Percentiles rank a stretch among this genome's conserved stretches.
Conservation (phyloP, 1,140 invertebrate species). For the Parapsyche elsis region DNA sequence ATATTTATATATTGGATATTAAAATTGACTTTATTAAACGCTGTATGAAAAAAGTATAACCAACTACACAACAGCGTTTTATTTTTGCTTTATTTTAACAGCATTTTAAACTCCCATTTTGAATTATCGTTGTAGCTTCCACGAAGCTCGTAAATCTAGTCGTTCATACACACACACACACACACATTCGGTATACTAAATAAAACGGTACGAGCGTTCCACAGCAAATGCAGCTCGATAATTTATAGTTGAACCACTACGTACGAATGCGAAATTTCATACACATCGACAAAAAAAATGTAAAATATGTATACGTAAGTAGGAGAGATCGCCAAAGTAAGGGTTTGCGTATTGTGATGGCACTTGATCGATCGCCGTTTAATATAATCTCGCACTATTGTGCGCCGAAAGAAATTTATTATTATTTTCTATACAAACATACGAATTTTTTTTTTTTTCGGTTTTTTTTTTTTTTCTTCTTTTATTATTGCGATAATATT, state of each 20-base stretch:
- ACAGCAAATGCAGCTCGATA: slow-evolving; percentile 13
- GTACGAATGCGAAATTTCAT: neutral
- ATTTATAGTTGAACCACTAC: neutral
- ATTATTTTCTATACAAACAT: neutral
- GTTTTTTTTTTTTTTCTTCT: neutral
- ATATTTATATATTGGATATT: too few species aligned
- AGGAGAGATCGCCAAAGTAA: too few species aligned
- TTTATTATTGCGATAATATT: slow-evolving; percentile 54
- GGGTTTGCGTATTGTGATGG: neutral
- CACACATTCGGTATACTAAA: neutral
- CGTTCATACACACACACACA: neutral
- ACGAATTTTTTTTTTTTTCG: slow-evolving; percentile 27
- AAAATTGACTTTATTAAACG: neutral
- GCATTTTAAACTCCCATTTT: slow-evolving; percentile 10
- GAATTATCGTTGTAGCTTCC: neutral
- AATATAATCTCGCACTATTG: neutral
- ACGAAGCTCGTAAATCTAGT: neutral
- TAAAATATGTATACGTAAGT: too few species aligned
- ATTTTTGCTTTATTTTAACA: neutral
- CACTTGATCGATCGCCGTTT: slow-evolving; percentile 19
- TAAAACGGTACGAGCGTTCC: neutral
- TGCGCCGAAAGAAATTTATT: neutral
- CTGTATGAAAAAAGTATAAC: neutral
- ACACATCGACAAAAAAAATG: too few species aligned
- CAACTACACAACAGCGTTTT: neutral